A percentile compares a stretch with the other conserved stretches of the same genome.
Evolutionary conservation across 2,888 invertebrate species (phyloP).

Genomic region (Calliphora vomitoria): DNA sequence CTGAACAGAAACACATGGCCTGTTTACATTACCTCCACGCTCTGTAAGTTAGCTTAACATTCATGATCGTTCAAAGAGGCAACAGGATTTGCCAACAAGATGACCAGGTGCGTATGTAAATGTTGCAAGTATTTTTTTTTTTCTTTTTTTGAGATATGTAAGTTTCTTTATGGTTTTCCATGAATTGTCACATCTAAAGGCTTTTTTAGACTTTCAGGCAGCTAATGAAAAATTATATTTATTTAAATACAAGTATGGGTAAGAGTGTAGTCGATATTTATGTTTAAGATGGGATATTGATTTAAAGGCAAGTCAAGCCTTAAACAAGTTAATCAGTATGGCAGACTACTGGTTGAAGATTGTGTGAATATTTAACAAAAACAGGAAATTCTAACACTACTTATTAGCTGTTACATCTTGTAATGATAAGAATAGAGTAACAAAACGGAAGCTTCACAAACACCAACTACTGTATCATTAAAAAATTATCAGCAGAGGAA

Average conservation of each 20-base stretch:
- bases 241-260: not conserved
- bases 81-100: conserved; percentile 1
- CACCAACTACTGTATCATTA: not conserved
- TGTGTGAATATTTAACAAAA: not conserved
- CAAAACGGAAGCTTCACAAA: conserved; percentile 50
- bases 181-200: conserved; percentile 49
- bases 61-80: not conserved
- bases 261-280: not conserved
- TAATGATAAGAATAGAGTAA: conserved; percentile 28
- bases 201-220: conserved; percentile 47
- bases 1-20: conserved; percentile 11
- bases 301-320: conserved; percentile 4
- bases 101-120: conserved; percentile 63
- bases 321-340: conserved; percentile 49
- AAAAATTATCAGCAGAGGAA: not conserved
- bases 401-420: conserved; percentile 67
- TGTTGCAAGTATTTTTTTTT: not conserved
- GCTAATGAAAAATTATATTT: conserved; percentile 16
- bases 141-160: conserved; percentile 7
- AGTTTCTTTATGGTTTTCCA: conserved; percentile 26
- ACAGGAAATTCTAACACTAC: conserved; percentile 64
- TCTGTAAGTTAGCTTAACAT: not conserved
- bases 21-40: not conserved
- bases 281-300: not conserved
- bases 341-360: not conserved